Evolutionary conservation across 1,140 invertebrate species (phyloP), one percentile per base, ranked within the genome.

Genomic region (Bombus terrestris): DNA sequence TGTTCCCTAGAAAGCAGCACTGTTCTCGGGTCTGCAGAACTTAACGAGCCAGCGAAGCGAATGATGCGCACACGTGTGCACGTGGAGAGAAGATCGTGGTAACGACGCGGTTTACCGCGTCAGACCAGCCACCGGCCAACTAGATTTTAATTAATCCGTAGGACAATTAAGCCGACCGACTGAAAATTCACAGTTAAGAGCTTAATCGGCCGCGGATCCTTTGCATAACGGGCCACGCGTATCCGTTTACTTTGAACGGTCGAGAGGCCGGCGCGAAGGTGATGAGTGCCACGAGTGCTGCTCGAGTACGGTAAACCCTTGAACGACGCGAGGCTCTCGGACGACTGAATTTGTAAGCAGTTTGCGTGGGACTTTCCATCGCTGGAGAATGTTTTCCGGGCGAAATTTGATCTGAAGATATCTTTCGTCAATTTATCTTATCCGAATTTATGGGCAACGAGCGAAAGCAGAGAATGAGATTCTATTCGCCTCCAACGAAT

Each of bases 61-160:
- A 47, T 15, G 15, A 47, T 6, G 47, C 15, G 15, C 15, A 53
- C 47, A 53, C 41, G 28, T 22, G 53, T 41, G 57, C 47, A 41
- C 35, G 75, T 39, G 28, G 28, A 57, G 41, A 13, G 59, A 77
- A 62, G 28, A 12, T 4, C 64, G 43, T 28, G 13, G 22, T 3
- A 35, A 53, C 41, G 68, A 41, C 35, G 35, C 9, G n/a, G 66
- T 74, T 66, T 47, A 10, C 25, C 28, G 37, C 41, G 39, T n/a
- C 47, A 53, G 6, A 0, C 15, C 47, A 53, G 47, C 47, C 25
- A 28, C 8, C n/a, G 22, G 32, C 6, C 15, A 84, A 81, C 88
- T 80, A 87, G 82, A 83, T 85, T 86, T 88, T 84, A 90, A 88
- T 90, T 82, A 68, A 90, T 85, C 78, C 43, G 15, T 15, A 3